phyloP scores from a whole-genome alignment of 1,140 invertebrate genomes.

The Apis florea region DNA sequence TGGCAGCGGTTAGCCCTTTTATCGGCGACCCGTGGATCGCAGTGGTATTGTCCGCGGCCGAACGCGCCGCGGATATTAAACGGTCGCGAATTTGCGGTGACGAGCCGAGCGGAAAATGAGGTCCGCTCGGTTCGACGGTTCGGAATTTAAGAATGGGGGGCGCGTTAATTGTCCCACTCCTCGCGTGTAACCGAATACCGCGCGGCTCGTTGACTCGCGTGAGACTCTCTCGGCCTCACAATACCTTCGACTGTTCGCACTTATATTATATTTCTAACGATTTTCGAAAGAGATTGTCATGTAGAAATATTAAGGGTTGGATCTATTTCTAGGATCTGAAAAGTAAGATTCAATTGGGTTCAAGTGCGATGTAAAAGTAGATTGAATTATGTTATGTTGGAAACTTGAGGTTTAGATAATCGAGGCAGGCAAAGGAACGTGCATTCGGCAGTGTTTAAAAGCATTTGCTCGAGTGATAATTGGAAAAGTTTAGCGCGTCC shows the following conservation, averaged over 20 bases:
- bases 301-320: too few relatives aligned
- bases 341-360: too few relatives aligned
- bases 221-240: slow-evolving; percentile 23
- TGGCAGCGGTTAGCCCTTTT: slow-evolving; percentile 65
- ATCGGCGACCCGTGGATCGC: slow-evolving; percentile 59
- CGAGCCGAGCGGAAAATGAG: slow-evolving; percentile 44
- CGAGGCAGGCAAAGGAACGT: too few relatives aligned
- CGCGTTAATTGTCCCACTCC: slow-evolving; percentile 25
- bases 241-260: not conserved
- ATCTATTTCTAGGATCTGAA: too few relatives aligned
- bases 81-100: slow-evolving; percentile 32
- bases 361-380: too few relatives aligned
- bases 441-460: not conserved
- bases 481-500: not conserved
- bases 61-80: slow-evolving; percentile 57
- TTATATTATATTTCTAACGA: not conserved
- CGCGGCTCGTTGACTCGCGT: slow-evolving; percentile 52
- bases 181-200: not conserved
- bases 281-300: too few relatives aligned
- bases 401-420: too few relatives aligned
- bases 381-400: too few relatives aligned
- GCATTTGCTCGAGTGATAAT: not conserved
- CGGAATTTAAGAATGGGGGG: slow-evolving; percentile 41
- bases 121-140: slow-evolving; percentile 22
- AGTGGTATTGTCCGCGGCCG: slow-evolving; percentile 55